Evolutionary conservation across 2,888 invertebrate species (phyloP), one percentile per base, ranked within the genome.

Genomic region (Orthosia gracilis): DNA sequence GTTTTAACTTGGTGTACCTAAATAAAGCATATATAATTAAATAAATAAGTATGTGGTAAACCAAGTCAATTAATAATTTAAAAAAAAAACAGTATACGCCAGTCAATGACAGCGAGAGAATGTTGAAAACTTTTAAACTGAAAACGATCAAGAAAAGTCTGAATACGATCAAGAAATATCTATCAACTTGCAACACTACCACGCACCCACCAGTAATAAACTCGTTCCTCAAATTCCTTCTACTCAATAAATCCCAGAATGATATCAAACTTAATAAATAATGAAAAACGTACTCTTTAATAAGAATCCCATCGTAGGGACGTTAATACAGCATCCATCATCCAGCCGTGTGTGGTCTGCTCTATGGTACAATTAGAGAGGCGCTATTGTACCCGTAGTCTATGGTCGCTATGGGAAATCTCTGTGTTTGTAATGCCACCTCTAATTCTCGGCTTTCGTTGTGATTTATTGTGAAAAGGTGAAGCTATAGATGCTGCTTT

Each of bases 281-380:
- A 84, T 59, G 62, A 74, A 69, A 77, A 73, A 82, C 47, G 50
- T 72, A 47, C 76, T 82, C 77, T 84, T 85, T 83, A 80, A 80
- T 86, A 78, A 76, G 73, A 84, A 80, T 85, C 76, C 83, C 78
- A 76, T 80, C 69, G 72, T 74, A 82, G 68, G 59, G 80, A 75
- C 68, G 82, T 86, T 89, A 89, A 87, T 88, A 87, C 81, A 78
- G 80, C 87, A 89, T 90, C 88, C 85, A 90, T 90, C 88, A 90
- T 87, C 52, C 82, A 76, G 26, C 58, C 62, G 86, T 85, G 91
- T 91, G 91, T 91, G 91, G 91, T 87, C 89, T 87, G 82, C 77
- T 85, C 88, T 88, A 81, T 85, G 87, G 83, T 62, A 87, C 87
- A 87, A 87, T 87, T 82, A 87, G 85, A 83, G 86, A 69, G 54